A percentile compares a stretch with the other conserved stretches of the same genome.
Conservation (phyloP, 2,888 invertebrate species). For the Dinocampus coccinellae region DNA sequence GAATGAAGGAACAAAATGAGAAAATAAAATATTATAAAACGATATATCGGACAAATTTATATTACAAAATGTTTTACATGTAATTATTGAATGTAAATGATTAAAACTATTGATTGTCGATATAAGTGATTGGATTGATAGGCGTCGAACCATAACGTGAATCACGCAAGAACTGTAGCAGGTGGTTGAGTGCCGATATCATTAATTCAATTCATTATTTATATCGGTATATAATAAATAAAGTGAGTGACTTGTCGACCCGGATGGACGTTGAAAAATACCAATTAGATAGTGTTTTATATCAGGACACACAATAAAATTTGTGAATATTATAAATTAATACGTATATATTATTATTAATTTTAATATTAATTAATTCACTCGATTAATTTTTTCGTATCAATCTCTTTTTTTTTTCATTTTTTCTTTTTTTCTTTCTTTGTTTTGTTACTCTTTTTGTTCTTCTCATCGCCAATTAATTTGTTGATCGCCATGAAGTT, state of each 20-base stretch:
- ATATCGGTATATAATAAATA: not conserved
- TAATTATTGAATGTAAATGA: not conserved
- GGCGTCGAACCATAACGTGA: not conserved
- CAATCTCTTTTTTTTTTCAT: too few relatives aligned
- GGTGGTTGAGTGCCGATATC: not conserved
- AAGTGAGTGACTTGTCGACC: not conserved
- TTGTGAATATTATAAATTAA: not conserved
- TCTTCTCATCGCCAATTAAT: not conserved
- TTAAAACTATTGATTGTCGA: constrained; percentile 1
- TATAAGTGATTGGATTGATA: not conserved
- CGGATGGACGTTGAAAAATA: not conserved
- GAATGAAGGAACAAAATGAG: too few relatives aligned
- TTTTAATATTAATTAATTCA: too few relatives aligned
- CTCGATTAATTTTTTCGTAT: too few relatives aligned
- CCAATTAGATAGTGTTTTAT: not conserved
- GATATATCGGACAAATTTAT: not conserved
- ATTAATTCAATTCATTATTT: not conserved
- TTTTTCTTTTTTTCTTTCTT: too few relatives aligned
- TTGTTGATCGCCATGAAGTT: constrained; percentile 5
- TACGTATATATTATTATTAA: not conserved
- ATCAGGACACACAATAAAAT: not conserved
- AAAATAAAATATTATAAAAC: not conserved
- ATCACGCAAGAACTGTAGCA: not conserved
- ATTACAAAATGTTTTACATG: not conserved
- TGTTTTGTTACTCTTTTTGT: not conserved